Conservation (phyloP, 2,797 vertebrate genomes). For the Coluber constrictor region DNA sequence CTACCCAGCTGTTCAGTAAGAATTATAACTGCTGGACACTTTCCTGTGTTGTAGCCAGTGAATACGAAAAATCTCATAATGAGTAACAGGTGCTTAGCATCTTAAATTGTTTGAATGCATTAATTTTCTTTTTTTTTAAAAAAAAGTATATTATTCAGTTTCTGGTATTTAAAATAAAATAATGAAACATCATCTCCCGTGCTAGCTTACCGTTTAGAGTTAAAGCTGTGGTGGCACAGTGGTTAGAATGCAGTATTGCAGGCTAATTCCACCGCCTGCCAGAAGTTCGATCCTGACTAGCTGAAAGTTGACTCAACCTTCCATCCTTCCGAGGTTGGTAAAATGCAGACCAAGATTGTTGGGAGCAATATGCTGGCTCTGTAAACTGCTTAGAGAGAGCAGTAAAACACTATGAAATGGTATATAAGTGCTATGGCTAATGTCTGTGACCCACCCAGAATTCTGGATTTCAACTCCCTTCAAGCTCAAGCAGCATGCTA, state of each 20-base stretch:
- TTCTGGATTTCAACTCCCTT: background rate
- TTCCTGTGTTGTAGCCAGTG: background rate
- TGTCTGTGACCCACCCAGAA: background rate
- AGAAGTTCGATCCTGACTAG: background rate
- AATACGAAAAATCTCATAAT: background rate
- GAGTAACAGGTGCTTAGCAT: background rate
- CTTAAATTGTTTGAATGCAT: background rate
- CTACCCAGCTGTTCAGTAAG: background rate
- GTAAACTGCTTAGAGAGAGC: background rate
- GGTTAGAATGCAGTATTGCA: background rate
- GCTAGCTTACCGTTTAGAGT: background rate
- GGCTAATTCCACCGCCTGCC: background rate
- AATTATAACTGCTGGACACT: background rate
- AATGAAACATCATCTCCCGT: background rate
- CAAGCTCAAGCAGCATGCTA: background rate
- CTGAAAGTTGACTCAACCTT: background rate
- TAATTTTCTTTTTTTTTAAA: background rate
- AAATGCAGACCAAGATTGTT: background rate
- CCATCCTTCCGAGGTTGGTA: background rate
- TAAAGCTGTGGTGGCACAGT: background rate
- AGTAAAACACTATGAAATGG: background rate
- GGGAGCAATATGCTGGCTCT: background rate
- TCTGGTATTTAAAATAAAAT: background rate
- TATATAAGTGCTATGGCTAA: background rate
- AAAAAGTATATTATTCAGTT: background rate